These are phyloP conservation scores for Drosophila chauvacae DNA, from an alignment of 1,140 invertebrate species.

Conservation along the genomic window DNA sequence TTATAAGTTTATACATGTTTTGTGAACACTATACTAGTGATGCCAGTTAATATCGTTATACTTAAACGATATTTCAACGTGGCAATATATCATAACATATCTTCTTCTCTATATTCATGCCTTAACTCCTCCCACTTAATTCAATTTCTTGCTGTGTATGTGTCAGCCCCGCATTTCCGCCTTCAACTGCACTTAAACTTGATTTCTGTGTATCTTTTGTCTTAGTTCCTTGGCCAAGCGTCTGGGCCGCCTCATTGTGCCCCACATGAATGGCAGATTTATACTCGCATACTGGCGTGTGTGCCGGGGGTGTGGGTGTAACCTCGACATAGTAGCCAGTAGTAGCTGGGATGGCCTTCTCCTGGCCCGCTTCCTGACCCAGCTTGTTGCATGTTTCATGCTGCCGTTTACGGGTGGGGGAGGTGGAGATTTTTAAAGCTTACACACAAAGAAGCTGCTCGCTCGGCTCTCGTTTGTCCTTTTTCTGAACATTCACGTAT, in stretches of 20 bases:
- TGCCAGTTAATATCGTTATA: too few species aligned
- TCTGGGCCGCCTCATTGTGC: conserved; percentile 52
- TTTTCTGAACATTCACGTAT: conserved; percentile 39
- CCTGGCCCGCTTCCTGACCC: conserved; percentile 33
- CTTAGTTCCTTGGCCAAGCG: conserved; percentile 57
- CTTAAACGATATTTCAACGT: too few species aligned
- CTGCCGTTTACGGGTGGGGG: conserved; percentile 44
- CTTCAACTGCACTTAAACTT: conserved; percentile 72
- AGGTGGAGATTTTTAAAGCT: conserved; percentile 60
- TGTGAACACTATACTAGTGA: too few species aligned
- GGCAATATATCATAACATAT: too few species aligned
- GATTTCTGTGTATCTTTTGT: conserved; percentile 69
- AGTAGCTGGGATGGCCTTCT: conserved; percentile 36
- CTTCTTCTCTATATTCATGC: too few species aligned
- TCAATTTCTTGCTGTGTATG: conserved; percentile 3
- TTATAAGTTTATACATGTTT: too few species aligned
- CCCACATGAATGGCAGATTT: conserved; percentile 59
- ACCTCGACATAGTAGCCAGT: conserved; percentile 59
- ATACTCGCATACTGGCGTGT: conserved; percentile 23
- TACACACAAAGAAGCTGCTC: conserved; percentile 59
- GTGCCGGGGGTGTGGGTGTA: conserved; percentile 37
- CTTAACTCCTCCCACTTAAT: background rate
- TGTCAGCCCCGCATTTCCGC: conserved; percentile 45
- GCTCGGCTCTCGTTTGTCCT: conserved; percentile 16
- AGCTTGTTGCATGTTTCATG: conserved; percentile 66